phyloP scores from a whole-genome alignment of 35 echinoderm and acorn worm species.

The Lytechinus pictus region DNA sequence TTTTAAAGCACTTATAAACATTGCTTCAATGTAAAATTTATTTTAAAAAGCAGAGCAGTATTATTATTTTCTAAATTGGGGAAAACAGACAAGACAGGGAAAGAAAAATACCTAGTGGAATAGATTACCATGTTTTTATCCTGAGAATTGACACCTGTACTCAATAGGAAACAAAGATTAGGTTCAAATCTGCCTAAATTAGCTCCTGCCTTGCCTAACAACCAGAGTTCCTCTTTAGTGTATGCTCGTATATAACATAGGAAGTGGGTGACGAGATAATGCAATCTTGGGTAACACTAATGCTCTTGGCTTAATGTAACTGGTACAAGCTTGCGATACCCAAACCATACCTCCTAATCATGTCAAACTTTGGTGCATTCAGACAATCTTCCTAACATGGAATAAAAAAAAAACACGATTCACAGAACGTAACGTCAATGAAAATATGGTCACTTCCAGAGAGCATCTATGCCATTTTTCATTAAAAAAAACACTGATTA shows the following conservation, averaged over 20 bases:
- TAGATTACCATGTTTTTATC: not conserved
- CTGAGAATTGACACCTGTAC: not conserved
- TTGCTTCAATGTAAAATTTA: too few relatives aligned
- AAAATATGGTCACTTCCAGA: too few relatives aligned
- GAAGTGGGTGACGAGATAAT: slow-evolving; percentile 40
- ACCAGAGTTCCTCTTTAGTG: not conserved
- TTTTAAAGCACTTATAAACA: not conserved
- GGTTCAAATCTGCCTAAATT: not conserved
- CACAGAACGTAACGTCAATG: too few relatives aligned
- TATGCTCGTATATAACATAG: not conserved
- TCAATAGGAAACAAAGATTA: slow-evolving; percentile 5
- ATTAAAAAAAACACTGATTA: too few relatives aligned
- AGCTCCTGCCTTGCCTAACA: not conserved
- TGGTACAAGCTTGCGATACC: not conserved
- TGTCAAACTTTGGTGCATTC: not conserved
- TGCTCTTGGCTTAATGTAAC: not conserved
- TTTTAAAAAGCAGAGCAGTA: too few relatives aligned
- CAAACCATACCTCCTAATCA: not conserved
- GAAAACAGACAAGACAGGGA: not conserved
- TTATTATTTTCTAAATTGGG: too few relatives aligned
- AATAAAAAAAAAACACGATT: too few relatives aligned
- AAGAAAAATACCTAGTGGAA: not conserved
- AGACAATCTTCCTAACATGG: too few relatives aligned
- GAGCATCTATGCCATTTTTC: too few relatives aligned
- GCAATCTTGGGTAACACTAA: slow-evolving; percentile 13